Evolutionary conservation across 2,113 vertebrate genomes (phyloP), one percentile per base, ranked within the genome.

Genomic region (Gnathonemus echidnorhynchus): DNA sequence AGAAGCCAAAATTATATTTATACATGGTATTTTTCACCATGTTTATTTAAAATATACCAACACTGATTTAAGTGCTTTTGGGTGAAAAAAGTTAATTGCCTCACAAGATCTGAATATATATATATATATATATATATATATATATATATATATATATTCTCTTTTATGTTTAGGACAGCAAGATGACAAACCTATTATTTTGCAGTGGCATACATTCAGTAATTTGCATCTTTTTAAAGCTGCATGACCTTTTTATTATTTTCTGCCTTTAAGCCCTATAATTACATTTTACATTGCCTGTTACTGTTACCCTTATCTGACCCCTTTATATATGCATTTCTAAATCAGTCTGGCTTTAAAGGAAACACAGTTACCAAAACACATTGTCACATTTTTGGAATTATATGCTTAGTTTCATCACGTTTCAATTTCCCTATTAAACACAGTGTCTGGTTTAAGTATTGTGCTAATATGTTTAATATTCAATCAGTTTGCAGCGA

Each of bases 391-490:
- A 85, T 31, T 31, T 70, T 70, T 5, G 13, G 6, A 5, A 19
- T 80, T 80, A 35, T 42, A 42, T 80, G 74, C 13, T 80, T 80
- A 86, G 17, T 49, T n/a, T 46, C 24, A 49, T 48, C 46, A 86
- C 19, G 48, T 86, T 86, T 86, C 84, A 9, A 86, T 86, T 86
- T 86, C 84, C 21, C 45, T 27, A 50, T 86, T 50, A 86, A 50
- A 49, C 48, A 31, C 84, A 49, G 48, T n/a, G 46, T 48, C 46
- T 27, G 45, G 45, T 86, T 50, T 27, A 48, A 86, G 46, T 50
- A 27, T 27, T 48, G 27, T 86, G 84, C 84, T 50, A 27, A 50
- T 49, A 86, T 48, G 48, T 48, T 86, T 86, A 49, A 50, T 31
- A 86, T 86, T 86, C 84, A 50, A 50, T 49, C 48, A 48, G 9